Conservation (phyloP, 2,797 vertebrate species). For the Odontamblyopus rebecca region DNA sequence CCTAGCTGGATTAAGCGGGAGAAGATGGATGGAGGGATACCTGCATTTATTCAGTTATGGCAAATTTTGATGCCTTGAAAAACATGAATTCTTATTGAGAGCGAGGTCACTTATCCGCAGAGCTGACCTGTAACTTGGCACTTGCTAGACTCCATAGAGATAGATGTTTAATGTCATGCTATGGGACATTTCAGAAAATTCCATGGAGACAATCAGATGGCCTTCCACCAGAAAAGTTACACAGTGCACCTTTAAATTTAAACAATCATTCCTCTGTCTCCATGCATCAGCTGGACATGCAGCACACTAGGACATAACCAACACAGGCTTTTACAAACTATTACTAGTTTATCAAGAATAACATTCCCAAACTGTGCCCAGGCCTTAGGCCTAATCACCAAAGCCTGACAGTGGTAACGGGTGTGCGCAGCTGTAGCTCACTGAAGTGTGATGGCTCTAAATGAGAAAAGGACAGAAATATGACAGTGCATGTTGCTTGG, state of each 20-base stretch:
- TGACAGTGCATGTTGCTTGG: slow-evolving; percentile 17
- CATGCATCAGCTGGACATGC: background rate
- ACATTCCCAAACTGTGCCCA: background rate
- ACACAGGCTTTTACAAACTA: background rate
- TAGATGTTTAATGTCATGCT: no score
- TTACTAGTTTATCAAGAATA: background rate
- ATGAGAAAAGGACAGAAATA: slow-evolving; percentile 12
- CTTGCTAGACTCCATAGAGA: no score
- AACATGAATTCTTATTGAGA: no score
- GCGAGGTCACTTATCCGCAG: no score
- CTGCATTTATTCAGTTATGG: no score
- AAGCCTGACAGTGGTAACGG: background rate
- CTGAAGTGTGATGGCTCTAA: slow-evolving; percentile 4
- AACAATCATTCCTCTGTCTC: background rate
- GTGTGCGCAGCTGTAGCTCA: slow-evolving; percentile 12
- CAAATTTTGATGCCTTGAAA: no score
- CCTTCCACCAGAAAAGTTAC: no score
- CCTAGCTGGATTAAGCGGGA: no score
- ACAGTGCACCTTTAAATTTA: background rate
- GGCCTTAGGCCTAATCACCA: background rate
- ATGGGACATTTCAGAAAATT: no score
- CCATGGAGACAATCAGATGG: no score
- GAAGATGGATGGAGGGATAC: no score
- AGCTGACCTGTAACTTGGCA: no score
- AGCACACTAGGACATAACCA: background rate